These are phyloP conservation scores for Drosophila truncata DNA, from an alignment of 1,140 invertebrate genomes.

Conservation along the genomic window DNA sequence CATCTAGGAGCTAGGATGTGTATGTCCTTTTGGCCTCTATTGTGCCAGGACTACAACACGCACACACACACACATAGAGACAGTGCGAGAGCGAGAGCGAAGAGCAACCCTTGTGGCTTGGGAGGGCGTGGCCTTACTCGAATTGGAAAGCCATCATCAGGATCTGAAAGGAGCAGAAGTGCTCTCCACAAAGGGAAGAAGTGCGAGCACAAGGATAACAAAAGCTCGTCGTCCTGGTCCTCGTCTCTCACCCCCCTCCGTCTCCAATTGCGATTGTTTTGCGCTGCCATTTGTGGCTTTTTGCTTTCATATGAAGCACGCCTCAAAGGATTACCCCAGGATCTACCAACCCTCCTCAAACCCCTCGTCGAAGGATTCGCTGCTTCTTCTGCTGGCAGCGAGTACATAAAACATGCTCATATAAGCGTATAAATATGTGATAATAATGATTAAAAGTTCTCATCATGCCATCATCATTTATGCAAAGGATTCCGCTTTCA, in stretches of 20 bases:
- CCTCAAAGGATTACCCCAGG: constrained; percentile 75
- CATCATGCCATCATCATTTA: constrained; percentile 84
- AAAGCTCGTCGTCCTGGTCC: constrained; percentile 38
- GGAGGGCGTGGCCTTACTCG: constrained; percentile 73
- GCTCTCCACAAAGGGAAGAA: constrained; percentile 74
- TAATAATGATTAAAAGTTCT: constrained; percentile 85
- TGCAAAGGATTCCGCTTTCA: constrained; percentile 78
- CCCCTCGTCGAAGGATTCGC: constrained; percentile 23
- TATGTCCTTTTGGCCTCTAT: constrained; percentile 71
- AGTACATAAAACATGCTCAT: constrained; percentile 85
- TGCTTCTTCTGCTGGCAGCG: constrained; percentile 44
- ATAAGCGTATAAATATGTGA: constrained; percentile 85
- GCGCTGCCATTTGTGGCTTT: constrained; percentile 85
- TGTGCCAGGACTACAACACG: constrained; percentile 40
- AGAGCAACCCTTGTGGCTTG: constrained; percentile 67
- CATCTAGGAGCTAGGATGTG: constrained; percentile 14
- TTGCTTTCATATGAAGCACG: constrained; percentile 74
- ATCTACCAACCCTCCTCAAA: constrained; percentile 12
- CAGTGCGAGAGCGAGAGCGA: constrained; percentile 44
- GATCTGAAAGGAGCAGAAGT: constrained; percentile 50
- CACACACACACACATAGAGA: constrained; percentile 7
- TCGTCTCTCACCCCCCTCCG: background rate
- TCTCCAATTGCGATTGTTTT: constrained; percentile 63
- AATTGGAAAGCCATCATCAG: constrained; percentile 75
- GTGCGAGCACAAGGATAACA: constrained; percentile 79